Base-by-base conservation (phyloP, 2,113 vertebrate genomes). In the Misgurnus anguillicaudatus region DNA sequence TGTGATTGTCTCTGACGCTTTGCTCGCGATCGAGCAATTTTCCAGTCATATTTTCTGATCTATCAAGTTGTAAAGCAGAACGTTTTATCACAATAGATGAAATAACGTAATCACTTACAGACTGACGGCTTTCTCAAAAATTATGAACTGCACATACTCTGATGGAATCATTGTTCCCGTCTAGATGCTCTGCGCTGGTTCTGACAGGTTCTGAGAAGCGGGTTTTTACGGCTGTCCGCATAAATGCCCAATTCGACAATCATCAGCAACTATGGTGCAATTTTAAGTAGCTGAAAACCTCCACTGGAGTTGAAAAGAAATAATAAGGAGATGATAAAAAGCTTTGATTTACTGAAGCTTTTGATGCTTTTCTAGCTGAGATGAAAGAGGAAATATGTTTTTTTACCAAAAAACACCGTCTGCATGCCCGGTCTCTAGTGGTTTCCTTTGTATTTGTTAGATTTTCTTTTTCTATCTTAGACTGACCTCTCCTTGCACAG, bases 281-380 rank as follows among this genome's bases (percentile, higher is more conserved):
- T 75, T 75, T 75, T 19, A 31, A 53, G 24, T 13, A 39, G 42
- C 31, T 62, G 6, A 64, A 75, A 75, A 75, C 38, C 73, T 51
- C 39, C 38, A 19, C 6, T 10, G n/a, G 11, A 60, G 36, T 73
- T 75, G 61, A 75, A 62, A 9, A 75, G 61, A 63, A 75, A 64
- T 75, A 64, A 75, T 38, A 55, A 2, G 45, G 16, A 16, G 24
- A 75, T 75, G 24, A 75, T 64, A 63, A 75, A 75, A 64, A 75
- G 45, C 73, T 63, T 64, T 64, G 42, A 75, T 75, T 75, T 75
- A 14, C 73, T 39, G 60, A 64, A 75, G 38, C 16, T 75, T 75
- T 64, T 31, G 13, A 64, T 51, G 9, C 24, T 51, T 48, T 51
- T 64, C 11, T 64, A 10, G 11, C 45, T 39, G 13, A 76, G 61